Evolutionary conservation across 2,888 invertebrate species (phyloP), one percentile per base, ranked within the genome.

Genomic region (Microplitis deprimator): DNA sequence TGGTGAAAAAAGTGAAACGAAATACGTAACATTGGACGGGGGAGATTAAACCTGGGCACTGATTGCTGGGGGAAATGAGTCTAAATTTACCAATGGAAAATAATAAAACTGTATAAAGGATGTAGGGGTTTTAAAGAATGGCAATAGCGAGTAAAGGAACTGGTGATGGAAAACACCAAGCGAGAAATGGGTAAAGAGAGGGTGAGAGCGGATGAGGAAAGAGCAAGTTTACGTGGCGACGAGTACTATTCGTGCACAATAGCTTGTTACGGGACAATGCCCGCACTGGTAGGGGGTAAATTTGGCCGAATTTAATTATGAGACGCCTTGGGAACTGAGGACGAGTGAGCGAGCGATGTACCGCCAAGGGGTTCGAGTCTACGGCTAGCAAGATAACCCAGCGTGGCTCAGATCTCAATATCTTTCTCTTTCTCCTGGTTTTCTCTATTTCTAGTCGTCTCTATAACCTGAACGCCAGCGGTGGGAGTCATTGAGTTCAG

Each of bases 261-360:
- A 89, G 89, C 89, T 89, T 89, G 89, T 89, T 89, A 89, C 87
- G 88, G 87, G 86, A 89, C 89, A 89, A 89, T 89, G 86, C 50
- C 2, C 50, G 84, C 75, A 81, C 82, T 82, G 84, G 87, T 82
- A 85, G 87, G 85, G 86, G 84, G 85, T 50, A 50, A 89, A 89
- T 89, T 89, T 87, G 87, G 88, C 83, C 89, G 87, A 89, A 89
- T 89, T 89, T 89, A 89, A 89, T 89, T 89, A 89, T 87, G 89
- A 89, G 87, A 83, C 87, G 89, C 87, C 89, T 89, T 89, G 85
- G 88, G 87, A 86, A 83, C 84, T 64, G 68, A 62, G 41, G 77
- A 50, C 70, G 75, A 75, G 50, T 70, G 68, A 62, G 81, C 82
- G 84, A 82, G 82, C 80, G 80, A 83, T 81, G 82, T 81, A 81